A percentile compares a stretch with the other conserved stretches of the same genome.
These are phyloP conservation scores for Popillia japonica DNA, from an alignment of 1,140 invertebrate genomes.

Conservation along the genomic window DNA sequence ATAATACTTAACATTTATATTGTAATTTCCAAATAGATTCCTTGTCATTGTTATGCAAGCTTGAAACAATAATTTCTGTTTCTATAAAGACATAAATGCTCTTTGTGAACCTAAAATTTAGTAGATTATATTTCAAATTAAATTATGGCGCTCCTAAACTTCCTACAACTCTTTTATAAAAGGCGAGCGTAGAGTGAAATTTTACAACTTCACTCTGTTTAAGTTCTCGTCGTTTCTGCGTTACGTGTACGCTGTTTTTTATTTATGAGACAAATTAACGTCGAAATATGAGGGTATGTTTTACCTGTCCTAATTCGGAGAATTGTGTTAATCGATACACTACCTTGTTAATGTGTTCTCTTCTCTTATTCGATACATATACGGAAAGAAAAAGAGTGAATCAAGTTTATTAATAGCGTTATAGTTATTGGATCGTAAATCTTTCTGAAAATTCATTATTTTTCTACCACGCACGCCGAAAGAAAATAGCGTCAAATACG, in stretches of 20 bases:
- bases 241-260: conserved; percentile 1
- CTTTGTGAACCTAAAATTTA: background rate
- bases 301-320: background rate
- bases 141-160: conserved; percentile 1
- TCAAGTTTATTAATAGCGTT: background rate
- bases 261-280: conserved; percentile 3
- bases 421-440: conserved; percentile 11
- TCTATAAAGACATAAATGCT: conserved; percentile 5
- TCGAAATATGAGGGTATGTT: background rate
- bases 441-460: background rate
- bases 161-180: conserved; percentile 6
- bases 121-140: conserved; percentile 12
- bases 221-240: background rate
- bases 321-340: conserved; percentile 1
- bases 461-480: background rate
- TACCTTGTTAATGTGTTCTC: background rate
- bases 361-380: background rate
- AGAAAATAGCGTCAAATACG: background rate
- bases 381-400: background rate
- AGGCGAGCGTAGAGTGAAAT: background rate
- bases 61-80: conserved; percentile 6
- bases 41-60: background rate
- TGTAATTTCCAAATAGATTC: background rate
- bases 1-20: background rate
- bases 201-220: background rate